A percentile compares a stretch with the other conserved stretches of the same genome.
Evolutionary conservation across 2,113 vertebrate species (phyloP).

Genomic region (Anarhynchus alexandrinus): DNA sequence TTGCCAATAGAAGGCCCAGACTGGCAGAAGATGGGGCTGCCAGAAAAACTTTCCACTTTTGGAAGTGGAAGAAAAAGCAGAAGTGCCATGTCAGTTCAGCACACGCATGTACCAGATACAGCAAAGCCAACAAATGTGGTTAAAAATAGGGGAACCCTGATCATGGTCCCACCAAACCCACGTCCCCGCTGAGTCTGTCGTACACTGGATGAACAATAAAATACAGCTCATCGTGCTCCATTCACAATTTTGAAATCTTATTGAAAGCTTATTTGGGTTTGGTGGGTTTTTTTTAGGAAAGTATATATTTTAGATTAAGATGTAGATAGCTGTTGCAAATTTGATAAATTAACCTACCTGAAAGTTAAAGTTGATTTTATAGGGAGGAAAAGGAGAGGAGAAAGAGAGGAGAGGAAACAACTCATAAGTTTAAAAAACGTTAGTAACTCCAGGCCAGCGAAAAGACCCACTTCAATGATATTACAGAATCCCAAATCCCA

Average conservation of each 20-base stretch:
- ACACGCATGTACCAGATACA: neutral
- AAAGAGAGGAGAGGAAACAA: neutral
- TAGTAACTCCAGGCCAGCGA: neutral
- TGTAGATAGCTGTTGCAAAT: neutral
- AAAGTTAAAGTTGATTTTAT: neutral
- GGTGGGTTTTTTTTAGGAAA: neutral
- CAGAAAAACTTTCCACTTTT: neutral
- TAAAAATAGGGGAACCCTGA: neutral
- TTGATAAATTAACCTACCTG: neutral
- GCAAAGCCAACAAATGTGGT: fast-evolving
- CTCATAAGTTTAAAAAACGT: neutral
- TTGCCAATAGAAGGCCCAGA: neutral
- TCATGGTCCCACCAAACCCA: neutral
- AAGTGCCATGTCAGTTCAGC: neutral
- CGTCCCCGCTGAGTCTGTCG: neutral
- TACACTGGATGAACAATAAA: neutral
- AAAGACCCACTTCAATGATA: neutral
- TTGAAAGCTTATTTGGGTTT: neutral
- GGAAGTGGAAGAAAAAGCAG: neutral
- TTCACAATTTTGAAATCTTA: neutral
- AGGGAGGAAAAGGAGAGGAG: neutral
- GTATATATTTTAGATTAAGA: neutral
- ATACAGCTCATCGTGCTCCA: neutral
- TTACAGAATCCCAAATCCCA: too few species aligned
- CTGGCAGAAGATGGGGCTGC: neutral